Evolutionary conservation across 2,797 vertebrate species (phyloP), one percentile per base, ranked within the genome.

Genomic region (Ctenopoma multispine): DNA sequence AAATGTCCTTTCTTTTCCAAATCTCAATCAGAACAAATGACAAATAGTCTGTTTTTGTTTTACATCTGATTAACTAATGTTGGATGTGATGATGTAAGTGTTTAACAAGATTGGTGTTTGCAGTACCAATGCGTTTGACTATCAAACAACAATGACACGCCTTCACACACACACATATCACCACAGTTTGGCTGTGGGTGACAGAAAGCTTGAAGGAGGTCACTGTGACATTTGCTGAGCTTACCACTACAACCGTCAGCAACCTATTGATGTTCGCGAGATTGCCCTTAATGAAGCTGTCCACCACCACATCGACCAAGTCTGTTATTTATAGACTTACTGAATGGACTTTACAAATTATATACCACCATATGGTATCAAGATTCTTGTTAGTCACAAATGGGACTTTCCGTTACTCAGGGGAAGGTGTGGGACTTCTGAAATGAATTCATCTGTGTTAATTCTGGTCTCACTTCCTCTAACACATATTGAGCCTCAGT

Each of bases 221-320:
- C 73, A 96, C 70, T 75, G 96, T 96, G 43, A 96, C 96, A 2
- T 97, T 96, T 84, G 96, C 96, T 71, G 96, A 97, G 64, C 94
- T 95, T 75, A 96, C 78, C 0, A 94, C 96, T 56, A 96, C 96
- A 34, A 95, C 96, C 1, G 96, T 97, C 96, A 69, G 96, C 96
- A 95, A 96, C 96, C 60, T 96, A 95, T 80, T 97, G 96, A 40
- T 73, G 81, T 95, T 96, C 84, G 96, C 96, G 69, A 95, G 95
- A 78, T 95, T 96, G 34, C 95, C 96, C 55, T 66, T 76, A 73
- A 84, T 86, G 77, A 77, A 58, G 51, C 75, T 76, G 67, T 80
- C 70, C 64, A 72, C 48, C 55, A 79, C 44, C 66, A 58, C 75
- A 56, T 64, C 61, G 57, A 48, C 60, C 20, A 7, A 55, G 46